Percentiles rank a stretch among this genome's conserved stretches.
These are phyloP conservation scores for Orthosia gothica DNA, from an alignment of 2,888 invertebrate genomes.

Conservation along the genomic window DNA sequence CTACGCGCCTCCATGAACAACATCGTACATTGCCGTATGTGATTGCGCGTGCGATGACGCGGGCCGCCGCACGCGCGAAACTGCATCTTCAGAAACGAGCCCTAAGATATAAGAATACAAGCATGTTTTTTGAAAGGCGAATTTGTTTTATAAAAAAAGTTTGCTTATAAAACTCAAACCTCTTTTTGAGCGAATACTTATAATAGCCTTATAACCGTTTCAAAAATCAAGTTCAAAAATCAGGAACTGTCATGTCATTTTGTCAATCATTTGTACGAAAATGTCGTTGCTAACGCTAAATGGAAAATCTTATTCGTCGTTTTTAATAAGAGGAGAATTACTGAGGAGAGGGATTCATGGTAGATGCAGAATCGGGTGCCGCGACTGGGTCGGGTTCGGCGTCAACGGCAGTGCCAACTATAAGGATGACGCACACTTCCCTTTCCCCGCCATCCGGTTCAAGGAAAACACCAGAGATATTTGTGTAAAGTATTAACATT, in stretches of 20 bases:
- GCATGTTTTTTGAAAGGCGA: too few species aligned
- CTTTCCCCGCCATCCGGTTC: slow-evolving; percentile 93
- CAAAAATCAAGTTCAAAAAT: slow-evolving; percentile 38
- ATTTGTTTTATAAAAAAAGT: not conserved
- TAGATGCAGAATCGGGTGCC: slow-evolving; percentile 89
- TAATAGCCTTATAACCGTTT: slow-evolving; percentile 27
- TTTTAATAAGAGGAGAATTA: slow-evolving; percentile 57
- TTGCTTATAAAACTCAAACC: not conserved
- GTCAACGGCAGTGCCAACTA: slow-evolving; percentile 92
- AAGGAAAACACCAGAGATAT: slow-evolving; percentile 92
- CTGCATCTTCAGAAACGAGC: too few species aligned
- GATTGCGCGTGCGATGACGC: too few species aligned
- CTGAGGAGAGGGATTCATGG: slow-evolving; percentile 70
- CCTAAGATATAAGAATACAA: too few species aligned
- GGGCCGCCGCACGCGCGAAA: too few species aligned
- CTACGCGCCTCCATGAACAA: too few species aligned
- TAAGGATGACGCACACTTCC: slow-evolving; percentile 91
- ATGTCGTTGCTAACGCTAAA: slow-evolving; percentile 65
- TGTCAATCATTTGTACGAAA: slow-evolving; percentile 43
- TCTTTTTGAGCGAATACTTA: slow-evolving; percentile 4
- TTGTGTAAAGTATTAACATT: slow-evolving; percentile 80
- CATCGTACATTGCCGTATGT: too few species aligned
- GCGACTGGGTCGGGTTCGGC: slow-evolving; percentile 93
- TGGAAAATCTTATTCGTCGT: slow-evolving; percentile 55
- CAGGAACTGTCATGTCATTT: slow-evolving; percentile 26